phyloP scores from a whole-genome alignment of 2,888 invertebrate genomes.

The Xestia ashworthii region DNA sequence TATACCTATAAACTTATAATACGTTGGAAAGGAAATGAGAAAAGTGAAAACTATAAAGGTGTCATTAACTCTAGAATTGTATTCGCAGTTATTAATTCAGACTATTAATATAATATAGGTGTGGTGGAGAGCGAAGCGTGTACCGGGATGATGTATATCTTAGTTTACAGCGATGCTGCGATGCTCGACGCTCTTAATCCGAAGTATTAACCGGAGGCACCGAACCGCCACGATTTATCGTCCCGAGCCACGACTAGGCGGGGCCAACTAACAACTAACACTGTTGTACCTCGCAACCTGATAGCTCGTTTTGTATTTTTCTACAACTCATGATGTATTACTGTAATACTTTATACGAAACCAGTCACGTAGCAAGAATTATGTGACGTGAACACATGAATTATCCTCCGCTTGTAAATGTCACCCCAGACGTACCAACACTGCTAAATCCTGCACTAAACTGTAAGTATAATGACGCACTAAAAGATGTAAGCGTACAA shows the following conservation, averaged over 20 bases:
- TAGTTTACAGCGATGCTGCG: slow-evolving; percentile 77
- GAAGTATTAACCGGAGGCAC: slow-evolving; percentile 80
- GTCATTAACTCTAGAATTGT: slow-evolving; percentile 58
- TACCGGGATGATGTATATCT: slow-evolving; percentile 79
- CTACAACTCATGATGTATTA: slow-evolving; percentile 65
- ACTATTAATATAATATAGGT: slow-evolving; percentile 70
- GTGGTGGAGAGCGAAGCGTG: slow-evolving; percentile 67
- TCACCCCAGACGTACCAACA: slow-evolving; percentile 44
- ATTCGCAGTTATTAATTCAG: slow-evolving; percentile 65
- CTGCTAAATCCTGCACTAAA: slow-evolving; percentile 42
- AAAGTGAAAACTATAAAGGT: slow-evolving; percentile 39
- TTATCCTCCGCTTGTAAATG: slow-evolving; percentile 61
- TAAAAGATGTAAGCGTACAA: slow-evolving; percentile 25
- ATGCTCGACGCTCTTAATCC: slow-evolving; percentile 82
- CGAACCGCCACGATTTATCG: slow-evolving; percentile 82
- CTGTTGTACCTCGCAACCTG: slow-evolving; percentile 75
- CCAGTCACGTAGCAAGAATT: slow-evolving; percentile 66
- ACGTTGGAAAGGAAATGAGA: slow-evolving; percentile 25
- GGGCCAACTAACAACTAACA: slow-evolving; percentile 77
- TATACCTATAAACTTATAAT: slow-evolving; percentile 12
- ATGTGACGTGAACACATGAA: slow-evolving; percentile 64
- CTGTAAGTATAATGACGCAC: slow-evolving; percentile 41
- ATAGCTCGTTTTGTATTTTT: slow-evolving; percentile 75
- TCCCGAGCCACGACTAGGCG: slow-evolving; percentile 75
- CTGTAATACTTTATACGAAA: slow-evolving; percentile 63